These are phyloP conservation scores for Pseudorhombus dupliciocellatus DNA, from an alignment of 2,113 vertebrate genomes.

Conservation along the genomic window DNA sequence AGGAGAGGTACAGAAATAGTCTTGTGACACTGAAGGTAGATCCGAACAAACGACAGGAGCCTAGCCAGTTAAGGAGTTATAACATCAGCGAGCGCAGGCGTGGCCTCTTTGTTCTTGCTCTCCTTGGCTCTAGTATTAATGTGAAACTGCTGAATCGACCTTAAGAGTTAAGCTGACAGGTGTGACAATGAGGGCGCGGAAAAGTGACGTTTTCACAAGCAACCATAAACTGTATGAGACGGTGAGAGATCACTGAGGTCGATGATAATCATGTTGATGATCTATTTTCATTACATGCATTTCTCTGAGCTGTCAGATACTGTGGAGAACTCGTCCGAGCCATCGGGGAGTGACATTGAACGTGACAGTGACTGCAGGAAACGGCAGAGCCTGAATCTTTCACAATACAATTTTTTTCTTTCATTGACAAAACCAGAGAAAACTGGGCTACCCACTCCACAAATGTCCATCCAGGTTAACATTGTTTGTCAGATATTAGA, in stretches of 20 bases:
- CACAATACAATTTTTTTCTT: constrained; percentile 10
- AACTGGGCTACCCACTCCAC: constrained; percentile 46
- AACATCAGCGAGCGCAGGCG: constrained; percentile 49
- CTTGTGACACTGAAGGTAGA: constrained; percentile 62
- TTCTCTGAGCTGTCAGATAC: constrained; percentile 37
- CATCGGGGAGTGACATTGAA: constrained; percentile 33
- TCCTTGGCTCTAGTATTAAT: constrained; percentile 64
- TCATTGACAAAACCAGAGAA: constrained; percentile 20
- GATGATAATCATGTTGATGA: constrained; percentile 32
- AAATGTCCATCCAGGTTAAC: constrained; percentile 25
- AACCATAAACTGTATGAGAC: constrained; percentile 44
- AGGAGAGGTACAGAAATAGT: constrained; percentile 58
- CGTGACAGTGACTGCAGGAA: constrained; percentile 34
- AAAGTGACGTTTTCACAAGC: constrained; percentile 60
- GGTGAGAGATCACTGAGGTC: constrained; percentile 49
- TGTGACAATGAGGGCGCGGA: constrained; percentile 46
- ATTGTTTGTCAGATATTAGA: constrained; percentile 27
- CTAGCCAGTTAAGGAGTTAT: constrained; percentile 46
- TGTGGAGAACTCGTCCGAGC: constrained; percentile 24
- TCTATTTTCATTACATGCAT: constrained; percentile 65
- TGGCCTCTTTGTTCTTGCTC: constrained; percentile 57
- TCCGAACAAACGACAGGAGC: constrained; percentile 62
- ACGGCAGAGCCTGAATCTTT: constrained; percentile 26
- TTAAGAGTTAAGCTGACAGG: constrained; percentile 50
- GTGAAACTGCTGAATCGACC: constrained; percentile 48